Evolutionary conservation across 2,888 invertebrate genomes (phyloP), one percentile per base, ranked within the genome.

Genomic region (Graphium colonna): DNA sequence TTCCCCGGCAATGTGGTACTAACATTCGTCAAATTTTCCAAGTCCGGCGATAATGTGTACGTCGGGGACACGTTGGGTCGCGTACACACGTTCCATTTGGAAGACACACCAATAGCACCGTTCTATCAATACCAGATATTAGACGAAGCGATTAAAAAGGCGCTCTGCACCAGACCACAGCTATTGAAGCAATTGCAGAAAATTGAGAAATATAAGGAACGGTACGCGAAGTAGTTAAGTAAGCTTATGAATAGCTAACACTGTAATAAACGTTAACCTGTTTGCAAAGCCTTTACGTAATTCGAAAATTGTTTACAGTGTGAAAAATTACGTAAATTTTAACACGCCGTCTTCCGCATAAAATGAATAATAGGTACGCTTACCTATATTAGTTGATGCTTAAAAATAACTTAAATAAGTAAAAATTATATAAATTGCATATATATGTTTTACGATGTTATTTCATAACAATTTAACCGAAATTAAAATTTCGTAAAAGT

Each of bases 41-140:
- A 81, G 0, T 92, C 92, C 31, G 95, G 95, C 0, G 91, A 93
- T 43, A 94, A 94, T 54, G 76, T 95, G 16, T 91, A 93, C 26
- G 92, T 93, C 0, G 94, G 93, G 0, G 95, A 95, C 69, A 90
- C 92, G 8, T 75, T 87, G 13, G 95, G 96, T 0, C 84, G 91
- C 26, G 87, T 95, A 1, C 90, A 93, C 63, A 91, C 95, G 12
- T 93, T 93, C 68, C 91, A 93, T 48, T 79, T 96, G 48, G 93
- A 94, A 65, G 94, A 95, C 61, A 94, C 95, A 88, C 95, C 95
- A 0, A 93, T 95, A 64, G 90, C 93, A 0, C 92, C 95, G 0
- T 93, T 91, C 70, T 93, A 93, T 64, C 94, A 94, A 69, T 90
- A 89, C 47, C 87, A 91, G 51, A 83, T 94, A 65, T 82, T 96